Percentiles rank a stretch among this genome's conserved stretches.
phyloP scores from a whole-genome alignment of 2,888 invertebrate species.

The Noctua pronuba region DNA sequence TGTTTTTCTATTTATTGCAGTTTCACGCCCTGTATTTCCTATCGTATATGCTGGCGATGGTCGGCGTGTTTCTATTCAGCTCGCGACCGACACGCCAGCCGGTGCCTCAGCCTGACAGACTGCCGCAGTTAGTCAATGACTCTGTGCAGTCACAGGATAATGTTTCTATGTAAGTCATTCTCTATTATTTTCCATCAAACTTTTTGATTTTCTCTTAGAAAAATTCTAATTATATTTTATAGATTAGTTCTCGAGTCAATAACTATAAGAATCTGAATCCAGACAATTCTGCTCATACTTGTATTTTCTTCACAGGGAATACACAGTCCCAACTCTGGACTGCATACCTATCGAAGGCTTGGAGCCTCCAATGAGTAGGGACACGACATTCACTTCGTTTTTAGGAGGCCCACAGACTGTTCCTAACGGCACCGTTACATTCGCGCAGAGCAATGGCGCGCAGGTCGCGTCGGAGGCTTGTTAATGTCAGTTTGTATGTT shows the following conservation, averaged over 20 bases:
- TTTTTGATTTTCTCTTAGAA: background rate
- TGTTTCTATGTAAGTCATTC: conserved; percentile 83
- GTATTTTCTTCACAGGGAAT: conserved; percentile 80
- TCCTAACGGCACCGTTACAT: conserved; percentile 78
- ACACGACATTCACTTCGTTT: conserved; percentile 89
- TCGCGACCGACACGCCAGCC: conserved; percentile 91
- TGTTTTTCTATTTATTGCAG: conserved; percentile 82
- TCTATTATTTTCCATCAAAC: no score
- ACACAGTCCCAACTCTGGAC: conserved; percentile 87
- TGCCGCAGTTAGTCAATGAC: conserved; percentile 83
- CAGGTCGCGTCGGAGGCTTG: conserved; percentile 69
- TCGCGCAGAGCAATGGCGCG: conserved; percentile 72
- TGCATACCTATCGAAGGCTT: conserved; percentile 88
- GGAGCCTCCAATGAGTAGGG: conserved; percentile 88
- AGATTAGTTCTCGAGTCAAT: background rate
- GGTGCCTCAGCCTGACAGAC: conserved; percentile 77
- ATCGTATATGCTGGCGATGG: conserved; percentile 94
- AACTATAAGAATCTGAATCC: no score
- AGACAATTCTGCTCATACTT: background rate
- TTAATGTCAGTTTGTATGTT: conserved; percentile 56
- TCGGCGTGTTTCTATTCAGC: conserved; percentile 91
- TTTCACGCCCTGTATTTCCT: conserved; percentile 96
- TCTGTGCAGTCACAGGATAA: conserved; percentile 84
- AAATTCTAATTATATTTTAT: background rate
- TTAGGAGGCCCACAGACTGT: conserved; percentile 85